phyloP scores from a whole-genome alignment of 92 coral and sea anemone genomes.

The Heteractis magnifica region DNA sequence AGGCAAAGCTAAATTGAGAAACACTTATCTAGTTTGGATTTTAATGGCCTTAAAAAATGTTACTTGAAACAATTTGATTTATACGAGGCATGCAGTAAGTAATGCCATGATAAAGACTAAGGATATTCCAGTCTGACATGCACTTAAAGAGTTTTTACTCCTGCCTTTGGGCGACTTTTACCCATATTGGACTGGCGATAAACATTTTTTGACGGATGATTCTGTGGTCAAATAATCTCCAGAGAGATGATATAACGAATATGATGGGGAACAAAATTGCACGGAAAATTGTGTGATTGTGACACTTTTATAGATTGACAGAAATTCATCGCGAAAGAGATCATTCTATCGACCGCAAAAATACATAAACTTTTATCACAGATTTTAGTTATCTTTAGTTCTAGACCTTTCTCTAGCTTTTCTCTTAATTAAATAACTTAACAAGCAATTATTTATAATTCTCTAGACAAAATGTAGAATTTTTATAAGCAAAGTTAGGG shows the following conservation, averaged over 20 bases:
- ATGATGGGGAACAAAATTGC: neutral
- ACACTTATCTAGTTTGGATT: constrained; percentile 24
- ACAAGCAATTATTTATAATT: neutral
- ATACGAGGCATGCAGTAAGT: neutral
- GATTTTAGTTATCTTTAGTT: neutral
- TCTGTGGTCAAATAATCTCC: neutral
- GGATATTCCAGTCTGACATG: neutral
- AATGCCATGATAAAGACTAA: neutral
- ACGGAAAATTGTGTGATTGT: neutral
- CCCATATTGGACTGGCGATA: neutral
- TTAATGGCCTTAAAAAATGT: constrained; percentile 32
- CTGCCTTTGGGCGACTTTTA: neutral
- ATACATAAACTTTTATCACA: neutral
- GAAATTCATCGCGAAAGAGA: neutral
- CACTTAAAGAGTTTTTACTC: neutral
- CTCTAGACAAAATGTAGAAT: neutral
- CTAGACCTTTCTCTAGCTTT: neutral
- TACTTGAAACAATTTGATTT: constrained; percentile 14
- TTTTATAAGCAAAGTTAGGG: neutral
- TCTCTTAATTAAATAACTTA: neutral
- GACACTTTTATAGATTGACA: neutral
- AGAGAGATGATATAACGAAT: neutral
- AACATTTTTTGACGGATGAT: neutral
- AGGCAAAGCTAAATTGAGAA: constrained; percentile 16
- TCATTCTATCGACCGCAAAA: neutral